Evolutionary conservation across 2,113 vertebrate species (phyloP).

Genomic region (Leuciscus idus): DNA sequence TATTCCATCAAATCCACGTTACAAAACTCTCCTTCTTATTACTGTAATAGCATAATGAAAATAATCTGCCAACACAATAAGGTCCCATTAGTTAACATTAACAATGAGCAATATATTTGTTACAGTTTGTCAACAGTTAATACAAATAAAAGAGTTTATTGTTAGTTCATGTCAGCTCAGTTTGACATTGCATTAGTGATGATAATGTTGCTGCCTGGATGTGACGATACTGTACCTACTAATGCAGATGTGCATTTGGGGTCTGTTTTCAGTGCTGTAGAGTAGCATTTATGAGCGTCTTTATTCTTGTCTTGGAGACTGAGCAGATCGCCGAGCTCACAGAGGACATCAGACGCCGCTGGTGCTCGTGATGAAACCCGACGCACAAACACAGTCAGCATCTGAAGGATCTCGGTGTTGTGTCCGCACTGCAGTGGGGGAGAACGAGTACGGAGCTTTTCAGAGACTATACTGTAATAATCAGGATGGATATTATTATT

Average conservation of each 20-base stretch:
- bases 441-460: neutral
- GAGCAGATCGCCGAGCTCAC: conserved; percentile 73
- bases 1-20: neutral
- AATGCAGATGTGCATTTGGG: conserved; percentile 65
- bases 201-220: neutral
- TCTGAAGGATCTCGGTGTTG: conserved; percentile 64
- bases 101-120: too few relatives aligned
- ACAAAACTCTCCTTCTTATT: neutral
- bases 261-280: conserved; percentile 69
- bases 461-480: neutral
- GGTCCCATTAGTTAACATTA: too few relatives aligned
- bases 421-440: conserved; percentile 70
- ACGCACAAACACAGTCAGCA: conserved; percentile 67
- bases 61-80: neutral
- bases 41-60: neutral
- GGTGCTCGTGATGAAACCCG: conserved; percentile 53
- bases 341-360: conserved; percentile 57
- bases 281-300: conserved; percentile 71
- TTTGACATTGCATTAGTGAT: too few relatives aligned
- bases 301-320: conserved; percentile 70
- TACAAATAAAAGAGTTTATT: too few relatives aligned
- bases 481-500: neutral
- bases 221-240: conserved; percentile 65
- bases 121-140: too few relatives aligned
- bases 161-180: too few relatives aligned